Base-by-base conservation (phyloP, 1,140 invertebrate genomes). In the Trichomalopsis sarcophagae region DNA sequence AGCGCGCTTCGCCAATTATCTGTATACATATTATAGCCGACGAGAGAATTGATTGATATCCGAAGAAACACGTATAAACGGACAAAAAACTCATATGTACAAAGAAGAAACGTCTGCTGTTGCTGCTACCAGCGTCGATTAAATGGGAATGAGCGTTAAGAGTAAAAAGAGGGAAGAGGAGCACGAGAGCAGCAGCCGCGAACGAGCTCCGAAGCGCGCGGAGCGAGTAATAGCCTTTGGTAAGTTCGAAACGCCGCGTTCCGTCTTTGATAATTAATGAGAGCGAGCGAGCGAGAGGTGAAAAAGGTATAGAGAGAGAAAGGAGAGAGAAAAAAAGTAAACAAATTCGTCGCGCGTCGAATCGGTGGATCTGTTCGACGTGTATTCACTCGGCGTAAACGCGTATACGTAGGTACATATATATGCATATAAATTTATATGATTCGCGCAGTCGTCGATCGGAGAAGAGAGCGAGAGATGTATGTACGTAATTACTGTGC, bases 191-290 rank as follows among this genome's bases (percentile, higher is more conserved):
- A 78, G 76, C 81, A 33, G 40, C 81, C 23, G 40, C 47, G 55
- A 62, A 62, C 55, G 21, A 62, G 55, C 55, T 62, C 55, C 55
- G 55, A 62, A 62, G 55, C 55, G 55, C 55, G 17, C 21, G 55
- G 55, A 62, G 55, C 81, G 71, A 62, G 82, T 77, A 73, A 50
- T 84, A 78, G 75, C 82, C 40, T 78, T 84, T 79, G 66, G 73
- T 77, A 77, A 77, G 66, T 77, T 84, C 76, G 82, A 84, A 68
- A 68, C 40, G 74, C 62, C 50, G 74, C 40, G 75, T 84, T 44
- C 76, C 82, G 82, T 40, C 40, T 50, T 71, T 81, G 79, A 81
- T 68, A 40, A 81, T 68, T 47, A 68, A 81, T 62, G 55, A 62
- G 17, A 62, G 30, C 17, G 62, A 44, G 78, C 66, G 62, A 80